Conservation (phyloP, 2,113 vertebrate species). For the Forbesichthys agassizii region DNA sequence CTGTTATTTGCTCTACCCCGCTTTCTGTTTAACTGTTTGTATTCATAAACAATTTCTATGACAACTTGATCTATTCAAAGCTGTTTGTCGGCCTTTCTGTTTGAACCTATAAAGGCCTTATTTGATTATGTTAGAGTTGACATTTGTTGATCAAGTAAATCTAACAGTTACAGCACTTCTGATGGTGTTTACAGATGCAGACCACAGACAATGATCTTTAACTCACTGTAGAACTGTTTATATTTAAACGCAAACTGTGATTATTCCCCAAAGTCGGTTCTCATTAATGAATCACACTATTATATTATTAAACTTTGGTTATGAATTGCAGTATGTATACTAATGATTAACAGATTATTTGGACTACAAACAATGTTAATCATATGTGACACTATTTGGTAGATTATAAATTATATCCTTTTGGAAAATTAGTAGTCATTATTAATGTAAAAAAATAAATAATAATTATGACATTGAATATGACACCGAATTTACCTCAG, state of each 20-base stretch:
- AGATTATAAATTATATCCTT: constrained; percentile 26
- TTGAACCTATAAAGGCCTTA: constrained; percentile 18
- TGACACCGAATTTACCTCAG: constrained; percentile 70
- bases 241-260: constrained; percentile 1
- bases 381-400: constrained; percentile 11
- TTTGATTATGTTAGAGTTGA: constrained; percentile 44
- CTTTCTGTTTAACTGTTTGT: constrained; percentile 52
- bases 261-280: constrained; percentile 1
- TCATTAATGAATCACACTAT: constrained; percentile 43
- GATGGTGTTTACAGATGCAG: constrained; percentile 36
- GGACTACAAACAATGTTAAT: constrained; percentile 9
- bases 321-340: constrained; percentile 49
- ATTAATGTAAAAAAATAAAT: constrained; percentile 42
- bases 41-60: constrained; percentile 41
- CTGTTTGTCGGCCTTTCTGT: constrained; percentile 4
- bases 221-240: constrained; percentile 36
- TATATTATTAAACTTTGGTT: constrained; percentile 44
- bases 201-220: constrained; percentile 2
- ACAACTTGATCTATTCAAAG: constrained; percentile 25
- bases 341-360: constrained; percentile 38
- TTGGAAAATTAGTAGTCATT: constrained; percentile 33
- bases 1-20: constrained; percentile 35
- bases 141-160: constrained; percentile 26
- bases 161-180: constrained; percentile 25
- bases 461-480: constrained; percentile 52